Evolutionary conservation across 2,888 invertebrate genomes (phyloP), one percentile per base, ranked within the genome.

Genomic region (Resseliella maxima): DNA sequence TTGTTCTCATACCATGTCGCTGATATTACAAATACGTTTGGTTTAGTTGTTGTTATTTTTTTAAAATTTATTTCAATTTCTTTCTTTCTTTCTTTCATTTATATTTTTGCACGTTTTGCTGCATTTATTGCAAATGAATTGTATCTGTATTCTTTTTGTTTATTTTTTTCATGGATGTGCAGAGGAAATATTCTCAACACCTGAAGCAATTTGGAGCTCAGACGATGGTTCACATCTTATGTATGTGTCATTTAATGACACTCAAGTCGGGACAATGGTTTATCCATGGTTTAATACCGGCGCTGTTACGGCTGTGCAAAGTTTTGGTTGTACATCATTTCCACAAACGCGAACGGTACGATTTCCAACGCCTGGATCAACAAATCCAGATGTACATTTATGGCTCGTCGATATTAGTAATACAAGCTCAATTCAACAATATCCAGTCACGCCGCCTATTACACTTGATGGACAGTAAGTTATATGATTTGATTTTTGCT

Each of bases 341-440:
- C 97, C 97, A 86, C 94, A 95, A 88, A 94, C 96, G 87, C 93
- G 94, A 90, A 94, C 94, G 89, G 93, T 97, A 89, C 94, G 96
- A 90, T 97, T 96, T 92, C 97, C 97, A 85, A 97, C 96, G 90
- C 96, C 97, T 88, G 97, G 97, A 88, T 95, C 96, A 88, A 93
- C 94, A 83, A 98, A 97, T 92, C 98, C 98, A 31, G 94, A 94
- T 89, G 96, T 96, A 86, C 94, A 94, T 88, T 92, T 98, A 87
- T 96, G 95, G 94, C 93, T 98, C 88, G 93, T 96, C 88, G 94
- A 96, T 89, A 93, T 97, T 87, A 93, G 93, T 88, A 95, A 95
- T 90, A 90, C 93, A 86, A 94, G 93, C 85, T 92, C 93, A 88
- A 93, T 94, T 88, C 92, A 93, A 87, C 92, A 93, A 90, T 93